Conservation (phyloP, 2,888 invertebrate genomes). For the Creontiades dilutus region DNA sequence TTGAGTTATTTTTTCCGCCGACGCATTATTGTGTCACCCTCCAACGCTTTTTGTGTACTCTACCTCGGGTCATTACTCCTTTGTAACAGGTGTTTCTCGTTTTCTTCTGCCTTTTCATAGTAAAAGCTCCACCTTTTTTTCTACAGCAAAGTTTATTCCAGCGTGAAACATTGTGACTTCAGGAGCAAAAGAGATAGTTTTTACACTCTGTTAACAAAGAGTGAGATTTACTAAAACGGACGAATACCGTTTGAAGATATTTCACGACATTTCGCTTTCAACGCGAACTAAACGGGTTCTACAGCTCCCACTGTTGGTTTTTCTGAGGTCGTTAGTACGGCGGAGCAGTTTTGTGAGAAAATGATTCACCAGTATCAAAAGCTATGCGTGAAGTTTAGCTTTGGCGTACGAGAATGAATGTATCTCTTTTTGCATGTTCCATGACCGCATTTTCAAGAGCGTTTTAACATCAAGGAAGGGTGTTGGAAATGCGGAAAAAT, state of each 20-base stretch:
- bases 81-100: not conserved
- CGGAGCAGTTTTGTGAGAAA: not conserved
- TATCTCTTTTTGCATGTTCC: too few species aligned
- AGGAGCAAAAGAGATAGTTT: constrained; percentile 16
- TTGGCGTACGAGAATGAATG: too few species aligned
- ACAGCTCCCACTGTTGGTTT: not conserved
- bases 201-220: not conserved
- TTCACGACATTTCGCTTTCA: not conserved
- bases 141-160: not conserved
- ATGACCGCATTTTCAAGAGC: too few species aligned
- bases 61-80: not conserved
- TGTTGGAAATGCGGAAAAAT: too few species aligned
- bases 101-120: not conserved
- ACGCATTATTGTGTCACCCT: not conserved
- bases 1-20: not conserved
- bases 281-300: not conserved
- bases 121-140: not conserved
- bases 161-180: constrained; percentile 17
- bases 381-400: not conserved
- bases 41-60: not conserved
- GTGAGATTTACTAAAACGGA: not conserved
- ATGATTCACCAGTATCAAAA: not conserved
- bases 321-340: not conserved
- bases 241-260: constrained; percentile 7
- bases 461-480: too few species aligned